Percentiles rank a stretch among this genome's conserved stretches.
These are phyloP conservation scores for Phocoena sinus DNA, from an alignment of 2,113 vertebrate genomes.

Conservation along the genomic window DNA sequence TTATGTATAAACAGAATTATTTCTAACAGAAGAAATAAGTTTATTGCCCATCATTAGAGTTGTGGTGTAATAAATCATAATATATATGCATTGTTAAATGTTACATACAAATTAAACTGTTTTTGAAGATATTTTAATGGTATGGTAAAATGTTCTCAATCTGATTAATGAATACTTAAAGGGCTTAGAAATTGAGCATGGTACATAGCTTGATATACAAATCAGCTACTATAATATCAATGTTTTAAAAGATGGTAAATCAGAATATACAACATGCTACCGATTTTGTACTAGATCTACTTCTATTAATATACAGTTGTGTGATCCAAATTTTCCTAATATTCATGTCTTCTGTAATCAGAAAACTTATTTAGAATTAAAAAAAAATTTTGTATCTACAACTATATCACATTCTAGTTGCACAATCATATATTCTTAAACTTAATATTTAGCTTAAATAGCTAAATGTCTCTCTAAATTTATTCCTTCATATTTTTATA, in stretches of 20 bases:
- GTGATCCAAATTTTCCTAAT: background rate
- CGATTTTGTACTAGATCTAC: background rate
- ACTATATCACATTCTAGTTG: background rate
- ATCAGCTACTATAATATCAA: background rate
- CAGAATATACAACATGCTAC: background rate
- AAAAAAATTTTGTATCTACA: background rate
- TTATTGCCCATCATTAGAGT: background rate
- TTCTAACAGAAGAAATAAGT: background rate
- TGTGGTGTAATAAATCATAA: background rate
- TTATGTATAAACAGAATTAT: background rate
- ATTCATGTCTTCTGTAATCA: background rate
- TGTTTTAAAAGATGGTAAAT: background rate
- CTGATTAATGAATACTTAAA: background rate
- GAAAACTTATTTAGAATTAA: background rate
- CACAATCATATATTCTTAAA: background rate
- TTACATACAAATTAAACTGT: background rate
- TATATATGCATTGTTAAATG: background rate
- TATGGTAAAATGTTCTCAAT: background rate
- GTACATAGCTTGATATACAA: background rate
- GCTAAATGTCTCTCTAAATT: background rate
- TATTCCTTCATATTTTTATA: background rate
- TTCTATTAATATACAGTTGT: background rate
- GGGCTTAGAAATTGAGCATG: background rate
- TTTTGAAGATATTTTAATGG: background rate
- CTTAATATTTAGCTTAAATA: background rate